phyloP scores from a whole-genome alignment of 2,113 vertebrate genomes.

The Vulpes vulpes region DNA sequence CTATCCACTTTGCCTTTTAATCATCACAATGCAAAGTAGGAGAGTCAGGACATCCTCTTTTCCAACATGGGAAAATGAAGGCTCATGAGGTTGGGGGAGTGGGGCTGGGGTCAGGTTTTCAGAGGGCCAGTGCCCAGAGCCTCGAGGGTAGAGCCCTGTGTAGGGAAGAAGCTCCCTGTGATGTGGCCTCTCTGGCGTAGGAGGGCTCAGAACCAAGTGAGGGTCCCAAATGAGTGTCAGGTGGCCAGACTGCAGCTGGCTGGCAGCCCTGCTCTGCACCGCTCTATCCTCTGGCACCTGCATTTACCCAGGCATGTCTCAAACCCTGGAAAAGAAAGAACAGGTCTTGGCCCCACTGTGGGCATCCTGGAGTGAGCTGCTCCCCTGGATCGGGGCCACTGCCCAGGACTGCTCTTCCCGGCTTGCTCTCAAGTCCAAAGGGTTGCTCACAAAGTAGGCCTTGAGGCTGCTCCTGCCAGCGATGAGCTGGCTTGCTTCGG shows the following conservation, averaged over 20 bases:
- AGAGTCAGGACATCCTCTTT: not conserved
- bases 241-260: not conserved
- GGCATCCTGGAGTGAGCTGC: not conserved
- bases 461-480: not conserved
- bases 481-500: conserved; percentile 27
- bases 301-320: not conserved
- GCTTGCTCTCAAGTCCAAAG: not conserved
- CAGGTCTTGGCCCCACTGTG: not conserved
- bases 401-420: not conserved
- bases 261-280: not conserved
- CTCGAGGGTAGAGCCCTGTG: not conserved
- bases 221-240: not conserved
- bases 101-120: not conserved
- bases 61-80: not conserved
- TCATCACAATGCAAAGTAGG: not conserved
- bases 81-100: not conserved
- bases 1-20: not conserved
- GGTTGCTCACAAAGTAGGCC: not conserved
- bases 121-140: not conserved
- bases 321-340: not conserved
- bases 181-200: not conserved
- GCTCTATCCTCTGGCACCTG: not conserved
- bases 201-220: not conserved
- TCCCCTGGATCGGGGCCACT: not conserved
- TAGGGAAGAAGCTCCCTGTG: not conserved